A percentile compares a stretch with the other conserved stretches of the same genome.
Evolutionary conservation across 1,140 invertebrate genomes (phyloP).

Genomic region (Halyomorpha halys): DNA sequence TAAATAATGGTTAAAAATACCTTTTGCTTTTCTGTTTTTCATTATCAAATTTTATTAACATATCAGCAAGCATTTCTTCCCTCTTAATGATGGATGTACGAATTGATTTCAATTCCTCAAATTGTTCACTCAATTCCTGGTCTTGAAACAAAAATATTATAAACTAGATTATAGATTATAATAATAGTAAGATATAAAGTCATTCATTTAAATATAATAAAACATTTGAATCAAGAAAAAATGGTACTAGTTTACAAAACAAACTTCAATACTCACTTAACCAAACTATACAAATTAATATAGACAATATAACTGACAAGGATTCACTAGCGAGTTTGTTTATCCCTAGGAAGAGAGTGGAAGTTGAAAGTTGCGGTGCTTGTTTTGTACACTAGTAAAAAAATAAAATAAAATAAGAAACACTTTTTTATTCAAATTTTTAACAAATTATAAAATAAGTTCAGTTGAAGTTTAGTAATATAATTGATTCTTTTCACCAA

Average conservation of each 20-base stretch:
- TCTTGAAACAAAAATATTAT: slow-evolving; percentile 43
- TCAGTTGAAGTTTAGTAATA: no score
- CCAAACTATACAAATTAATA: neutral
- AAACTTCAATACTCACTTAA: neutral
- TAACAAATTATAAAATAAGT: no score
- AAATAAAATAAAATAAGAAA: no score
- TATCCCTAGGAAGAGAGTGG: no score
- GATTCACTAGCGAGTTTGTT: no score
- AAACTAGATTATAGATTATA: no score
- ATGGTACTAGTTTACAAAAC: neutral
- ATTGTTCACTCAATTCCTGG: slow-evolving; percentile 45
- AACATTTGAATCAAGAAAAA: no score
- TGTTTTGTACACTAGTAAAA: no score
- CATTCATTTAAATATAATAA: neutral
- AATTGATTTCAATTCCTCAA: slow-evolving; percentile 38
- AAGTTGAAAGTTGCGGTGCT: no score
- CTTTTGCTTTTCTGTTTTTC: slow-evolving; percentile 21
- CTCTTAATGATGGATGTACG: slow-evolving; percentile 25
- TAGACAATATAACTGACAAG: neutral
- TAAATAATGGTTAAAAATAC: neutral
- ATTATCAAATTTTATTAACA: slow-evolving; percentile 36
- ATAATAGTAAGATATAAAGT: neutral
- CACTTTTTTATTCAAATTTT: no score
- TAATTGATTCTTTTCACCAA: no score
- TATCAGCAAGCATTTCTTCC: slow-evolving; percentile 37